Percentiles rank a stretch among this genome's conserved stretches.
These are phyloP conservation scores for Artibeus jamaicensis DNA, from an alignment of 2,797 vertebrate species.

Conservation along the genomic window DNA sequence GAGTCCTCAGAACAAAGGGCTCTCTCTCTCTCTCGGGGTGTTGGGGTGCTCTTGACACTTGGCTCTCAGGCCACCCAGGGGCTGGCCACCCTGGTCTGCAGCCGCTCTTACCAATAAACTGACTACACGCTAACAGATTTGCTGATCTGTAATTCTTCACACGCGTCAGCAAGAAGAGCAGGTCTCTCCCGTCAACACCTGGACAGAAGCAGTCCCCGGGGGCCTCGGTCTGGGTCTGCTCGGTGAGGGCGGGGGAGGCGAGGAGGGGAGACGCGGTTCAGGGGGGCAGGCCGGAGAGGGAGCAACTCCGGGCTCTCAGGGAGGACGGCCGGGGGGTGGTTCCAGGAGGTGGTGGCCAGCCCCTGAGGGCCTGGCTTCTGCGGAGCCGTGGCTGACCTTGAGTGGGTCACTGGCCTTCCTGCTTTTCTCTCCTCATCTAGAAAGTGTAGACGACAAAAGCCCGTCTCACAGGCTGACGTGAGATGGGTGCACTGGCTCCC, in stretches of 20 bases:
- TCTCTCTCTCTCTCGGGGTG: too few relatives aligned
- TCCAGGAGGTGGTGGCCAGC: neutral
- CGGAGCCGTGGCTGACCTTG: neutral
- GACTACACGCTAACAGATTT: too few relatives aligned
- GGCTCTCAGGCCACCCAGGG: too few relatives aligned
- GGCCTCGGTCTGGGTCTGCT: neutral
- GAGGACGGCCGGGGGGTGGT: neutral
- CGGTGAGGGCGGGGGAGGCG: fast-evolving
- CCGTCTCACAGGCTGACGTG: neutral
- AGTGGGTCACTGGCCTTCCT: neutral
- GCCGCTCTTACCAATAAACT: too few relatives aligned
- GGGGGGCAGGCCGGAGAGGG: neutral
- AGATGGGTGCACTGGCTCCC: neutral
- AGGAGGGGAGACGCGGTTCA: neutral
- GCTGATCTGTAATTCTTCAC: too few relatives aligned
- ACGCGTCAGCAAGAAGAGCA: too few relatives aligned
- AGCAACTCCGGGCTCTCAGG: neutral
- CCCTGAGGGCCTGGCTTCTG: fast-evolving
- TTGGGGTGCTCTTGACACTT: too few relatives aligned
- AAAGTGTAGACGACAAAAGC: neutral
- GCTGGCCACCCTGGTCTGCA: too few relatives aligned
- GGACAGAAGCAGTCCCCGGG: too few relatives aligned
- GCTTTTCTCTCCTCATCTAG: neutral
- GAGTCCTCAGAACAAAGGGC: too few relatives aligned
- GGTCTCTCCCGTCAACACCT: too few relatives aligned